phyloP scores from a whole-genome alignment of 2,888 invertebrate species.

The Hydropsyche betteni region DNA sequence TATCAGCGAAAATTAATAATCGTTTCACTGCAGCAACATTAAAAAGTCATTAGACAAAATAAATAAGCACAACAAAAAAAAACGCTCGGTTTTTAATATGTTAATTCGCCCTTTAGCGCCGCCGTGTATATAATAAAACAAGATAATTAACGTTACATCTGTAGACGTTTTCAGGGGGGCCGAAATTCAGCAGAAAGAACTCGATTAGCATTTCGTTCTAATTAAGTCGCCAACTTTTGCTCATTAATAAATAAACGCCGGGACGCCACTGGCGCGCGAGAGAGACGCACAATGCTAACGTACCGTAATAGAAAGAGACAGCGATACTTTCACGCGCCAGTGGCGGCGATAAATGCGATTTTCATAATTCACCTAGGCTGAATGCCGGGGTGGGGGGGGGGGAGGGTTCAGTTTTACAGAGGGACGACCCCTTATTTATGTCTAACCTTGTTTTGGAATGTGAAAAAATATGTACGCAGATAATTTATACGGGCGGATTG shows the following conservation, averaged over 20 bases:
- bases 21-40: conserved; percentile 29
- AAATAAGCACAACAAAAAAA: background rate
- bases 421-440: too few relatives aligned
- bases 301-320: background rate
- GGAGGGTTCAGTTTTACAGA: too few relatives aligned
- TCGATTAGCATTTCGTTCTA: conserved; percentile 40
- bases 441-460: too few relatives aligned
- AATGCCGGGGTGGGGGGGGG: too few relatives aligned
- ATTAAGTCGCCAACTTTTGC: conserved; percentile 35
- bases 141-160: conserved; percentile 40
- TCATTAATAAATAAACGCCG: conserved; percentile 37
- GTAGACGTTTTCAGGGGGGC: conserved; percentile 21
- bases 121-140: conserved; percentile 26
- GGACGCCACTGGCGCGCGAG: conserved; percentile 9
- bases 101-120: conserved; percentile 28
- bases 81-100: conserved; percentile 26
- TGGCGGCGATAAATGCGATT: conserved; percentile 27
- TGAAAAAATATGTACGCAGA: too few relatives aligned
- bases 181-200: conserved; percentile 13
- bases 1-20: conserved; percentile 27
- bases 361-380: conserved; percentile 22
- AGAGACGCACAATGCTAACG: background rate
- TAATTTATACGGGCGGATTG: too few relatives aligned
- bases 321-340: background rate
- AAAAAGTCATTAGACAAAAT: conserved; percentile 35